Percentiles rank a stretch among this genome's conserved stretches.
These are phyloP conservation scores for Chaitophorus viminalis DNA, from an alignment of 2,888 invertebrate genomes.

Conservation along the genomic window DNA sequence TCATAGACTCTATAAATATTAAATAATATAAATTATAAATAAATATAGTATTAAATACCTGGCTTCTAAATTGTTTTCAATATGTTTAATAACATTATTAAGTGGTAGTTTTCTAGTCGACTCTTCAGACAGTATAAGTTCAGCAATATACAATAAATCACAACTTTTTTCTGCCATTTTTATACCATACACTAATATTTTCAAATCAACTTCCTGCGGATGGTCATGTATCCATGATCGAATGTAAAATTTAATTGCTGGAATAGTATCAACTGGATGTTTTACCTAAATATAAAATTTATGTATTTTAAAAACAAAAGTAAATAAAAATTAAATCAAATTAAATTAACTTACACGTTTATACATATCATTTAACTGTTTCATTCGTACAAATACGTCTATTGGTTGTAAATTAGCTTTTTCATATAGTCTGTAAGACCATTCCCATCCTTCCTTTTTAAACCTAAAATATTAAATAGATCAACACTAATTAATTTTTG, in stretches of 20 bases:
- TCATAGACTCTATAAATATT: too few relatives aligned
- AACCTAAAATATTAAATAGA: slow-evolving; percentile 12
- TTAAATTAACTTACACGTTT: slow-evolving; percentile 18
- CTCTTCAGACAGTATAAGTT: slow-evolving; percentile 38
- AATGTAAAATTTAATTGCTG: slow-evolving; percentile 55
- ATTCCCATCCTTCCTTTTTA: slow-evolving; percentile 51
- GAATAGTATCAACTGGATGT: slow-evolving; percentile 27
- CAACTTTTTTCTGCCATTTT: slow-evolving; percentile 55
- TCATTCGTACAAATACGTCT: slow-evolving; percentile 58
- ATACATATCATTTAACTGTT: slow-evolving; percentile 54
- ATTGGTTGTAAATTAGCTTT: slow-evolving; percentile 45
- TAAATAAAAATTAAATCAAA: not conserved
- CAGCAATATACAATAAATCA: slow-evolving; percentile 54
- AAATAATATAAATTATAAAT: not conserved
- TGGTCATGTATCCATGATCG: slow-evolving; percentile 41
- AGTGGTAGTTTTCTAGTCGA: slow-evolving; percentile 57
- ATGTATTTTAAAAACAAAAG: not conserved
- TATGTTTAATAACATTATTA: slow-evolving; percentile 34
- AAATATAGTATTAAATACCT: slow-evolving; percentile 21
- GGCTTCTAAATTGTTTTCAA: slow-evolving; percentile 47
- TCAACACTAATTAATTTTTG: not conserved
- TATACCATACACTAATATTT: slow-evolving; percentile 44
- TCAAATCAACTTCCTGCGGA: slow-evolving; percentile 42
- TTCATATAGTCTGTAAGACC: slow-evolving; percentile 54
- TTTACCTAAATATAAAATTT: slow-evolving; percentile 37